These are phyloP conservation scores for Nomada fabriciana DNA, from an alignment of 2,888 invertebrate species.

Conservation along the genomic window DNA sequence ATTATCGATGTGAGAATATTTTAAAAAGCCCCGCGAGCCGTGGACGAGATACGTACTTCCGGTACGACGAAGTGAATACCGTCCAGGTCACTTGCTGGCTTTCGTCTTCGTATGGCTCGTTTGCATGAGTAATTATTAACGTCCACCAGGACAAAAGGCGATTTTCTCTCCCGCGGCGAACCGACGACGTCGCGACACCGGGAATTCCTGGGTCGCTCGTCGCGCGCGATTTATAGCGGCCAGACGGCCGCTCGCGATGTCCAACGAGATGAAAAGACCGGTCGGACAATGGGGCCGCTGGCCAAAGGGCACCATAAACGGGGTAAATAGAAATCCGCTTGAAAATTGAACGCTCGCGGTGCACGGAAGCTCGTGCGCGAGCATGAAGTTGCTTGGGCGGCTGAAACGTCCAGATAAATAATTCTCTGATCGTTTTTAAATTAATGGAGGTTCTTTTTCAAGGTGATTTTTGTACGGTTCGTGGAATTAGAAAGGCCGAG, in stretches of 20 bases:
- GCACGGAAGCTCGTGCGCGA: conserved; percentile 25
- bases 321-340: conserved; percentile 62
- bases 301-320: conserved; percentile 39
- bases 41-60: conserved; percentile 34
- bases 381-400: background rate
- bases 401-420: conserved; percentile 22
- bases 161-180: conserved; percentile 68
- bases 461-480: background rate
- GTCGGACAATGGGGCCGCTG: conserved; percentile 61
- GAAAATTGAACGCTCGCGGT: conserved; percentile 58
- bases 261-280: conserved; percentile 65
- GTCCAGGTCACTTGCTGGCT: conserved; percentile 19
- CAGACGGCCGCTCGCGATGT: conserved; percentile 59
- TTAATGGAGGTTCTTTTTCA: background rate
- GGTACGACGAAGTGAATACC: conserved; percentile 30
- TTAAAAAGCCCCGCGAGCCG: no score
- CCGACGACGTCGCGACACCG: conserved; percentile 63
- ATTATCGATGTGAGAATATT: no score
- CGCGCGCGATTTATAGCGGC: conserved; percentile 68
- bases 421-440: conserved; percentile 10
- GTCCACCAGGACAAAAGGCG: conserved; percentile 68
- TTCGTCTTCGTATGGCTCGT: conserved; percentile 66
- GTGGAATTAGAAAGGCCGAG: background rate
- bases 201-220: conserved; percentile 57
- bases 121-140: conserved; percentile 76